phyloP scores from a whole-genome alignment of 2,888 invertebrate species.

The Torymus texanus region DNA sequence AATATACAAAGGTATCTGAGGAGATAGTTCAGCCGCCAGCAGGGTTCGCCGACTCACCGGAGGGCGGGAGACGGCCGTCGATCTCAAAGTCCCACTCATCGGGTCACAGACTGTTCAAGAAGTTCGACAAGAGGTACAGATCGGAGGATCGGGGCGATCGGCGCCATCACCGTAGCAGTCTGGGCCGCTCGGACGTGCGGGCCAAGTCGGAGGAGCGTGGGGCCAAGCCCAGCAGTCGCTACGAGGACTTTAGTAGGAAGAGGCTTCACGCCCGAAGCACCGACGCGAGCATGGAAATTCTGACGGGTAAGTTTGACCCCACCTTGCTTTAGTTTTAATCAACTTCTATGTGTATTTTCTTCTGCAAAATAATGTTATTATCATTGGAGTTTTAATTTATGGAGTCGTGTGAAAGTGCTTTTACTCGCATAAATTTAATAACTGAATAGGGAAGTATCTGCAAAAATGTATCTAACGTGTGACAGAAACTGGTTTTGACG shows the following conservation, averaged over 20 bases:
- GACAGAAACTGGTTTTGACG: no score
- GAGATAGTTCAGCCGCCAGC: slow-evolving; percentile 93
- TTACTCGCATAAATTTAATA: no score
- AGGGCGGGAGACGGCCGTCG: slow-evolving; percentile 69
- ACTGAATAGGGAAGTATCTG: no score
- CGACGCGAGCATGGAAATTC: slow-evolving; percentile 79
- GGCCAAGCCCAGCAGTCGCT: slow-evolving; percentile 65
- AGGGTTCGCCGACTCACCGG: slow-evolving; percentile 91
- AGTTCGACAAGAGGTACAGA: slow-evolving; percentile 86
- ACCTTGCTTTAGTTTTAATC: neutral
- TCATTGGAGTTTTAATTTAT: no score
- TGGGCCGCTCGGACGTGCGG: slow-evolving; percentile 82
- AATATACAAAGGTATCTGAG: slow-evolving; percentile 69
- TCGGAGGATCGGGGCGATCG: slow-evolving; percentile 84
- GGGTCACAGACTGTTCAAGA: slow-evolving; percentile 80
- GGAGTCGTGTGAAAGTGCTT: no score
- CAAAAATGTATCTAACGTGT: no score
- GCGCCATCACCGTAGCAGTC: slow-evolving; percentile 77
- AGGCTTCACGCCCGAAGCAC: slow-evolving; percentile 79
- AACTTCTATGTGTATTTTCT: no score
- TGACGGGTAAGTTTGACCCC: slow-evolving; percentile 65
- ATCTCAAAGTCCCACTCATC: slow-evolving; percentile 47
- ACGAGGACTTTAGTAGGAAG: slow-evolving; percentile 60
- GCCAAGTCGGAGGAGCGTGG: slow-evolving; percentile 79
- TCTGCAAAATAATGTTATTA: neutral